Percentiles rank a stretch among this genome's conserved stretches.
phyloP scores from a whole-genome alignment of 2,888 invertebrate genomes.

The Hyposoter didymator region DNA sequence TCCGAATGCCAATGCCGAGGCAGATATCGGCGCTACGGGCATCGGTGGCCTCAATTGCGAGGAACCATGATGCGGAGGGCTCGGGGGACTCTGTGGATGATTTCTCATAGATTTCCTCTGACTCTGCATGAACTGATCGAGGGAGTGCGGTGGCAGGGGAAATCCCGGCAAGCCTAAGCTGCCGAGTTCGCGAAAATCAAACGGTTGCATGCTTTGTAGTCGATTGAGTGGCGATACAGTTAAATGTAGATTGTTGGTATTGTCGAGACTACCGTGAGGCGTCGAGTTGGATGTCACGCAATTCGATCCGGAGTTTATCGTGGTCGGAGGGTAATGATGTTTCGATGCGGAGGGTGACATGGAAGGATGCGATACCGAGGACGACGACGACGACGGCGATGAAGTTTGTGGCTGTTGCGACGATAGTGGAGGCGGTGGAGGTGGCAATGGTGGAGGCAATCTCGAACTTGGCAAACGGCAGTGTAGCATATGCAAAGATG shows the following conservation, averaged over 20 bases:
- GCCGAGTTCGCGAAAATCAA: constrained; percentile 94
- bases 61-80: constrained; percentile 77
- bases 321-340: constrained; percentile 84
- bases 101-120: constrained; percentile 74
- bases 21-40: constrained; percentile 80
- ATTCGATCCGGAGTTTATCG: constrained; percentile 66
- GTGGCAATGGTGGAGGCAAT: constrained; percentile 83
- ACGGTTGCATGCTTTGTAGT: constrained; percentile 97
- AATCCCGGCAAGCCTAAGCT: constrained; percentile 87
- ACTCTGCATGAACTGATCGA: constrained; percentile 76
- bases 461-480: constrained; percentile 83
- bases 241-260: constrained; percentile 72
- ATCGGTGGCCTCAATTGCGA: constrained; percentile 79
- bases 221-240: constrained; percentile 93
- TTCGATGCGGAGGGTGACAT: constrained; percentile 84
- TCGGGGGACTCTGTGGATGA: constrained; percentile 80
- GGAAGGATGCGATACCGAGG: constrained; percentile 84
- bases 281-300: constrained; percentile 86
- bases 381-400: constrained; percentile 81
- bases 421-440: constrained; percentile 79
- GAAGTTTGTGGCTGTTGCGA: constrained; percentile 79
- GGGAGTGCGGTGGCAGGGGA: constrained; percentile 77
- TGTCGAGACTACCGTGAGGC: constrained; percentile 85
- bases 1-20: constrained; percentile 79
- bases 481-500: constrained; percentile 81